phyloP scores from a whole-genome alignment of 2,888 invertebrate species.

The Coenonympha glycerion region DNA sequence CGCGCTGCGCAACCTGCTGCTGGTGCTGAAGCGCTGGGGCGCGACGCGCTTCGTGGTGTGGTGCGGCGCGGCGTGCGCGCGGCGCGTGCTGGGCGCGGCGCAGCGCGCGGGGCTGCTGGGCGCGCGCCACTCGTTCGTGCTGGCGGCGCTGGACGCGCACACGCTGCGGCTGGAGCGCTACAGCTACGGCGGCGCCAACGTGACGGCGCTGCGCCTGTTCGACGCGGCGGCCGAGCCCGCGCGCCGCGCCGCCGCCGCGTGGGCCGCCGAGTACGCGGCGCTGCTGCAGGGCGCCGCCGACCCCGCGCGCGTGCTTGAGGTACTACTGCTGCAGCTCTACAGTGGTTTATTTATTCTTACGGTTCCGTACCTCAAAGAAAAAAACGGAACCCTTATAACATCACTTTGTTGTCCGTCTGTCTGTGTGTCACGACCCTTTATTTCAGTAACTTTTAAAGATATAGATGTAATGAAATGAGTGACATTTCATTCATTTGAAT shows the following conservation, averaged over 20 bases:
- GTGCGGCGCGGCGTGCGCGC: constrained; percentile 43
- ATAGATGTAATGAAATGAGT: too few species aligned
- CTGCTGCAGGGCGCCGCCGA: constrained; percentile 33
- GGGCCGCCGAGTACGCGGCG: constrained; percentile 31
- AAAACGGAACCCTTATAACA: too few species aligned
- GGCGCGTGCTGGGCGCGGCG: constrained; percentile 59
- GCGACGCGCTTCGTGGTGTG: constrained; percentile 34
- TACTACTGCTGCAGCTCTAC: not conserved
- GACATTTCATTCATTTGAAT: too few species aligned
- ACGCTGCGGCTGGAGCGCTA: constrained; percentile 43
- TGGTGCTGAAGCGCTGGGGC: constrained; percentile 57
- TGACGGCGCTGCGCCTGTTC: constrained; percentile 57
- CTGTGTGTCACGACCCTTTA: too few species aligned
- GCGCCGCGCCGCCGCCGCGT: constrained; percentile 24
- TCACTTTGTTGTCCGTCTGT: too few species aligned
- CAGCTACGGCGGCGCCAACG: constrained; percentile 64
- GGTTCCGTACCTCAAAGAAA: too few species aligned
- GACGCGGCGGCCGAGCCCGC: constrained; percentile 44
- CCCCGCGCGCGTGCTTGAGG: constrained; percentile 9
- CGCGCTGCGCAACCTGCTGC: constrained; percentile 50
- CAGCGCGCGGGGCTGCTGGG: constrained; percentile 63
- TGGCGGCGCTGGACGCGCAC: constrained; percentile 56
- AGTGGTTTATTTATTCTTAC: too few species aligned
- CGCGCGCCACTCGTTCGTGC: constrained; percentile 49
- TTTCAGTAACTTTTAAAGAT: too few species aligned